These are phyloP conservation scores for Zosterops borbonicus DNA, from an alignment of 2,113 vertebrate genomes.

Conservation along the genomic window DNA sequence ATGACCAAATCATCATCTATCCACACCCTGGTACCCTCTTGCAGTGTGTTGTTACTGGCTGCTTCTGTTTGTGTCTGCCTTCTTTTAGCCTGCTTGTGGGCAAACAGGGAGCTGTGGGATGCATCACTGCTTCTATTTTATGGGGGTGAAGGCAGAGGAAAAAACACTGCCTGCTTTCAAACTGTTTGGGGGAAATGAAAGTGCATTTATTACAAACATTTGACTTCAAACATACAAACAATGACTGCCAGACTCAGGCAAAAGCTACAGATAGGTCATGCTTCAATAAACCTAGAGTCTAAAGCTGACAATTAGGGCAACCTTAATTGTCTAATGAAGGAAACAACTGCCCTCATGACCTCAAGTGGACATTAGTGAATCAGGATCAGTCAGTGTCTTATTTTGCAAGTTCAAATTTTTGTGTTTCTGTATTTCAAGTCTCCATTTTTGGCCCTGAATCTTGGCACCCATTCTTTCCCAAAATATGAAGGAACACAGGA, in stretches of 20 bases:
- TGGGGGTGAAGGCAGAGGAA: neutral
- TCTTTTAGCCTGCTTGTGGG: neutral
- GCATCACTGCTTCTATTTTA: neutral
- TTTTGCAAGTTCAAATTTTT: neutral
- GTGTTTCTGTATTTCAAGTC: neutral
- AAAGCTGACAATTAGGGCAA: neutral
- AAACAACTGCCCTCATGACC: neutral
- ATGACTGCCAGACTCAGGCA: neutral
- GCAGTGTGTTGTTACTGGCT: neutral
- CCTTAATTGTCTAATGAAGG: neutral
- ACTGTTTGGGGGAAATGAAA: neutral
- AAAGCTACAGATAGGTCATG: neutral
- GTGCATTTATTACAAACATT: neutral
- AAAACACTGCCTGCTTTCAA: neutral
- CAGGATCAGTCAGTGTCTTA: neutral
- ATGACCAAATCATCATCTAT: neutral
- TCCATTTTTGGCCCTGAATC: neutral
- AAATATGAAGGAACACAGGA: neutral
- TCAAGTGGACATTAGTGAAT: neutral
- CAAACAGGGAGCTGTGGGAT: neutral
- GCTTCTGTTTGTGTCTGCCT: neutral
- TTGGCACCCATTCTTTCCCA: neutral
- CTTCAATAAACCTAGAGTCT: neutral
- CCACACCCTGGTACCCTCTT: neutral
- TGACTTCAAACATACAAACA: neutral